These are phyloP conservation scores for Drosophila kikkawai DNA, from an alignment of 1,140 invertebrate species.

Conservation along the genomic window DNA sequence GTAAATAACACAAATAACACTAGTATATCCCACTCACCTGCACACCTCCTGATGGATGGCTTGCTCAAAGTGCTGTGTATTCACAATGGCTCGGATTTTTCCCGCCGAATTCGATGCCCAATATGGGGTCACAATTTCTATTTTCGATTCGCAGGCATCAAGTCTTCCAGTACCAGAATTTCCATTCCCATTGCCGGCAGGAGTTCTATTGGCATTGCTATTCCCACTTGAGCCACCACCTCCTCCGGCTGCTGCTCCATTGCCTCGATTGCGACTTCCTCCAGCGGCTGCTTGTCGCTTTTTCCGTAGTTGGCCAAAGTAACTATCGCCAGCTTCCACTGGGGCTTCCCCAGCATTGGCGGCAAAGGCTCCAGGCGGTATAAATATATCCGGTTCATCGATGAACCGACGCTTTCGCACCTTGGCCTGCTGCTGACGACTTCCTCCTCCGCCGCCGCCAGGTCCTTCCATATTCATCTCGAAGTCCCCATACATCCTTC, in stretches of 20 bases:
- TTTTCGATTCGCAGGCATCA: constrained; percentile 95
- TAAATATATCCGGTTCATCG: constrained; percentile 86
- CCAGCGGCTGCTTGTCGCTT: constrained; percentile 86
- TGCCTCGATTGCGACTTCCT: constrained; percentile 54
- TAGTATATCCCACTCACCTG: constrained; percentile 87
- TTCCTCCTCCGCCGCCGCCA: constrained; percentile 85
- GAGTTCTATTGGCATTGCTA: constrained; percentile 46
- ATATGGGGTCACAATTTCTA: constrained; percentile 97
- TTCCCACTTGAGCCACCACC: constrained; percentile 12
- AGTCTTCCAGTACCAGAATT: constrained; percentile 88
- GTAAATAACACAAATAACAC: background rate
- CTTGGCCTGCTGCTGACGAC: constrained; percentile 86
- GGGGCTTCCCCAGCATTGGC: constrained; percentile 54
- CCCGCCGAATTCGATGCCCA: constrained; percentile 97
- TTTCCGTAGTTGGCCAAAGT: constrained; percentile 86
- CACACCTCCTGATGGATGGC: constrained; percentile 98
- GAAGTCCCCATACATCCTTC: constrained; percentile 96
- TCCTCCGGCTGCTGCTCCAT: constrained; percentile 8
- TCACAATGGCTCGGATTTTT: constrained; percentile 95
- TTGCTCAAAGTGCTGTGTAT: constrained; percentile 97
- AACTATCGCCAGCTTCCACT: constrained; percentile 85
- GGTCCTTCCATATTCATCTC: constrained; percentile 87
- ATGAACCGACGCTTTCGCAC: constrained; percentile 86
- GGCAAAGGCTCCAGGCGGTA: constrained; percentile 82
- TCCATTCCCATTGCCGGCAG: constrained; percentile 39